These are phyloP conservation scores for Taxidea taxus DNA, from an alignment of 2,113 vertebrate genomes.

Conservation along the genomic window DNA sequence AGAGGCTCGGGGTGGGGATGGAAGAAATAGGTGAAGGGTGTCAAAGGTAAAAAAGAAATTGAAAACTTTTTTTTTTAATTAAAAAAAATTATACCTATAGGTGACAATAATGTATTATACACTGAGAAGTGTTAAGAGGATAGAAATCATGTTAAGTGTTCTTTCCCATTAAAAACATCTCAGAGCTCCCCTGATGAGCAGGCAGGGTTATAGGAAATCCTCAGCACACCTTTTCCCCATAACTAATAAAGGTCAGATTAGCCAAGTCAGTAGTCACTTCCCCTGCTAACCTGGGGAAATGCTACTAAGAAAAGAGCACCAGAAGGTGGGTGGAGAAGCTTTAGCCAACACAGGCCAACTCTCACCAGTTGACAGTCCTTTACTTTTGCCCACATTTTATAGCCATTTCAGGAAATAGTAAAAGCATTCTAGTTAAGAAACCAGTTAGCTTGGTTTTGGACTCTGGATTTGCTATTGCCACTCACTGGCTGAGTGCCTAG, in stretches of 20 bases:
- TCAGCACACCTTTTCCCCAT: not conserved
- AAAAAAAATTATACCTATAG: not conserved
- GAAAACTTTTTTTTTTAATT: not conserved
- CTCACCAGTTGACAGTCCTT: not conserved
- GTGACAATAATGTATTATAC: not conserved
- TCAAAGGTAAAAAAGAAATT: not conserved
- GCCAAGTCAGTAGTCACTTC: not conserved
- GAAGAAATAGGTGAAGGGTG: not conserved
- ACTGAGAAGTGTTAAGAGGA: not conserved
- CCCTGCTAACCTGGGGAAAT: not conserved
- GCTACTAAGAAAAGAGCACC: not conserved
- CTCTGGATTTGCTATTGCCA: not conserved
- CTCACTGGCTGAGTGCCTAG: not conserved
- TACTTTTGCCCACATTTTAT: constrained; percentile 5
- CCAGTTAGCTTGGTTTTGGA: constrained; percentile 28
- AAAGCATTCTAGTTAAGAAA: constrained; percentile 45
- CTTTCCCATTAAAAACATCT: not conserved
- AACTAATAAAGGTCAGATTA: not conserved
- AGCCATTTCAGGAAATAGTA: not conserved
- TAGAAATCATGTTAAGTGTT: not conserved
- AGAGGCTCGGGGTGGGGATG: not conserved
- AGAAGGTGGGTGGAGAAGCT: not conserved
- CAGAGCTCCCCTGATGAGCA: not conserved
- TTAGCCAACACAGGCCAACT: not conserved
- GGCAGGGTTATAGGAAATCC: not conserved